These are phyloP conservation scores for Bibio marci DNA, from an alignment of 2,888 invertebrate genomes.

Conservation along the genomic window DNA sequence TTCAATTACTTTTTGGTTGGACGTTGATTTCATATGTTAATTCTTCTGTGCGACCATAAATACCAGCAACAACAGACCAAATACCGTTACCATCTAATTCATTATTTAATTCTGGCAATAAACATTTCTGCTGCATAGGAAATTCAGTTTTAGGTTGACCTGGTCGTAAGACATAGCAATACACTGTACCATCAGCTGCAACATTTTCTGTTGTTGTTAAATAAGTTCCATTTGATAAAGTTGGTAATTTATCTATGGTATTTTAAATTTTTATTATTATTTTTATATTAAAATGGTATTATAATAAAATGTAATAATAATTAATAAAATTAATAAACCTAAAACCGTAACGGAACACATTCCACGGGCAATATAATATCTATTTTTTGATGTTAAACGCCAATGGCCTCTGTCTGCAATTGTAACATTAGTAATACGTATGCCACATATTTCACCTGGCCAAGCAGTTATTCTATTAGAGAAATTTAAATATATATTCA, in stretches of 20 bases:
- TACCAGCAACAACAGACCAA: constrained; percentile 31
- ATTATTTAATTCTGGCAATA: constrained; percentile 25
- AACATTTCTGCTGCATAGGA: constrained; percentile 29
- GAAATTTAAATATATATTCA: too few species aligned
- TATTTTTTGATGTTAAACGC: constrained; percentile 26
- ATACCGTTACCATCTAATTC: constrained; percentile 31
- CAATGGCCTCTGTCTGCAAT: constrained; percentile 29
- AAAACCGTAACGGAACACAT: too few species aligned
- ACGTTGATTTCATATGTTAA: constrained; percentile 25
- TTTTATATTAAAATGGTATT: not conserved
- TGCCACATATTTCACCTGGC: constrained; percentile 25
- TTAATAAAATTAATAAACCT: too few species aligned
- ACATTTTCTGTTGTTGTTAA: not conserved
- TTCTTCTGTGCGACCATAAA: constrained; percentile 31
- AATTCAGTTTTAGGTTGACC: not conserved
- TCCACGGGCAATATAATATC: constrained; percentile 22
- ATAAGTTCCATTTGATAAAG: not conserved
- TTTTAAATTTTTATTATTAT: too few species aligned
- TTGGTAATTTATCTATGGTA: not conserved
- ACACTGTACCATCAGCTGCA: constrained; percentile 1
- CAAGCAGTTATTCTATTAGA: not conserved
- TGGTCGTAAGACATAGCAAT: constrained; percentile 8
- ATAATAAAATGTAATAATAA: not conserved
- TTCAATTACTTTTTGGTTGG: too few species aligned
- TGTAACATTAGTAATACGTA: constrained; percentile 26